Base-by-base conservation (phyloP, 2,797 vertebrate species). In the Craterocephalus amniculus region DNA sequence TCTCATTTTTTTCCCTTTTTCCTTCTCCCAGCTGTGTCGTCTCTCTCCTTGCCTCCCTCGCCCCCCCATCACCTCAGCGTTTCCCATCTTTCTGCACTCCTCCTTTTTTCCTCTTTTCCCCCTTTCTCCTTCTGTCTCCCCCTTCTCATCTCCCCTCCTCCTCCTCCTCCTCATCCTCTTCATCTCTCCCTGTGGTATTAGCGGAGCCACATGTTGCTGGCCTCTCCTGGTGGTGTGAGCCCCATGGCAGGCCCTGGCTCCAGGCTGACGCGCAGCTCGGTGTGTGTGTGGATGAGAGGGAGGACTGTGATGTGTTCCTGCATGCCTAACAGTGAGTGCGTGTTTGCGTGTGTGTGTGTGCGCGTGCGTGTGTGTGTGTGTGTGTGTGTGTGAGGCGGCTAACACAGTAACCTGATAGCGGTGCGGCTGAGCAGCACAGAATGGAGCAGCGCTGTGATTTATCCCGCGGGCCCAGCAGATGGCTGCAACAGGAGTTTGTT, bases 401-500 rank as follows among this genome's bases (percentile, higher is more conserved):
- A 91, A 88, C 88, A 90, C 87, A 81, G 92, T 92, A 93, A 93
- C 90, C 88, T 86, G 91, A 93, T 93, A 88, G 88, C 65, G 85
- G 91, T 83, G 88, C 57, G 90, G 87, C 90, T 83, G 87, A 89
- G 88, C 89, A 72, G 86, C 84, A 89, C 90, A 87, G 88, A 91
- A 88, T 71, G 71, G 74, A 95, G 96, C 96, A 95, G 95, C 94
- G 96, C 97, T 97, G 96, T 97, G 97, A 97, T 97, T 98, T 97
- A 97, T 98, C 97, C 96, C 96, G 96, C 95, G 95, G 97, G 95
- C 95, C 96, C 94, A 96, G 96, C 97, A 98, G 97, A 98, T 98
- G 97, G 97, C 96, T 96, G 96, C 95, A 95, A 95, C 96, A 96
- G 96, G 96, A 97, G 97, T 97, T 97, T 98, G 97, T 97, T 97